phyloP scores from a whole-genome alignment of 2,113 vertebrate species.

The Lepisosteus oculatus region DNA sequence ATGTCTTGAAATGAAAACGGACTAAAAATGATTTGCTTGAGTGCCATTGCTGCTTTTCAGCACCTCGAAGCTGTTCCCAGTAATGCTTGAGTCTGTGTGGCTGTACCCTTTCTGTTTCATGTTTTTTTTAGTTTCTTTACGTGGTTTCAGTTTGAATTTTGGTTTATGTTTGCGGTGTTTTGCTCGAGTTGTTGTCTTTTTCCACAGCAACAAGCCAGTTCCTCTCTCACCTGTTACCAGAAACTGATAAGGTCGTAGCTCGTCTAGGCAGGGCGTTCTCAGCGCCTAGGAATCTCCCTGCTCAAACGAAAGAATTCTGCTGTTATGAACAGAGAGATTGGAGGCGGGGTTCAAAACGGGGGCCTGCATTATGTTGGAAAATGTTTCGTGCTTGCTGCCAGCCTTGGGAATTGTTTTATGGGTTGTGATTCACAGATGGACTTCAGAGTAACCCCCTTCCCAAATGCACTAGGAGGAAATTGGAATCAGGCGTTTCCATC shows the following conservation, averaged over 20 bases:
- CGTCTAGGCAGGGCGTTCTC: slow-evolving; percentile 21
- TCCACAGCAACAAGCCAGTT: slow-evolving; percentile 31
- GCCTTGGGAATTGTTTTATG: slow-evolving; percentile 1
- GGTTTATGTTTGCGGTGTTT: too few species aligned
- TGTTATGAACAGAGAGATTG: slow-evolving; percentile 21
- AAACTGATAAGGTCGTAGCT: slow-evolving; percentile 16
- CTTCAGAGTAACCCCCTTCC: not conserved
- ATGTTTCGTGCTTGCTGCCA: not conserved
- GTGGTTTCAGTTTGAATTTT: too few species aligned
- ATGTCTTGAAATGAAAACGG: too few species aligned
- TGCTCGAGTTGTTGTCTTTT: too few species aligned
- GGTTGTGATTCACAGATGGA: slow-evolving; percentile 6
- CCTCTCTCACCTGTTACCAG: slow-evolving; percentile 42
- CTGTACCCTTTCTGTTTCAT: too few species aligned
- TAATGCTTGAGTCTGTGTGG: too few species aligned
- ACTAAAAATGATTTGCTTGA: too few species aligned
- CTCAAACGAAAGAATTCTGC: slow-evolving; percentile 19
- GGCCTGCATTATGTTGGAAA: not conserved
- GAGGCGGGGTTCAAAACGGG: not conserved
- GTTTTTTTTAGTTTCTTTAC: too few species aligned
- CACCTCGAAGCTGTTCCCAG: too few species aligned
- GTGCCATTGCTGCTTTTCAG: too few species aligned
- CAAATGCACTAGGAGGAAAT: not conserved
- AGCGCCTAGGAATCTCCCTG: slow-evolving; percentile 22
- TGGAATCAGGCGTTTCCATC: slow-evolving; percentile 1